A percentile compares a stretch with the other conserved stretches of the same genome.
Conservation (phyloP, 37 sponge, comb jelly and placozoan species). For the Haliclona indistincta region DNA sequence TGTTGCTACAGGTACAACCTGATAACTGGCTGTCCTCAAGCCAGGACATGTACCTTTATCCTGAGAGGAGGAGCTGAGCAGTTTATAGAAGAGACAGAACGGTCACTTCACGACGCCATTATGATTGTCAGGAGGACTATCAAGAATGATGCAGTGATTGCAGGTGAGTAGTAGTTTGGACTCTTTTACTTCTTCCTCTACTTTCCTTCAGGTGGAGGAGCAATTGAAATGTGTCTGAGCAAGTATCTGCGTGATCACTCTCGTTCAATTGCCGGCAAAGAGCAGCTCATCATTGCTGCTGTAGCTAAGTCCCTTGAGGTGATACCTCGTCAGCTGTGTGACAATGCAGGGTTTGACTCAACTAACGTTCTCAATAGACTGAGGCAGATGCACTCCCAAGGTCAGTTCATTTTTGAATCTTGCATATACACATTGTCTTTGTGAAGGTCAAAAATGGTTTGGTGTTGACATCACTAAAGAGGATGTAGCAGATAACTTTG, state of each 20-base stretch:
- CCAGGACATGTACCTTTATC: constrained; percentile 97
- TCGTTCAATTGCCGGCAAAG: constrained; percentile 92
- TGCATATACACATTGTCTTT: neutral
- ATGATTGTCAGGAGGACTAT: constrained; percentile 98
- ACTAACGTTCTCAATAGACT: constrained; percentile 95
- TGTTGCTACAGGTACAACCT: constrained; percentile 85
- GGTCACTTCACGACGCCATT: constrained; percentile 99
- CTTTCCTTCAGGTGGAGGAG: constrained; percentile 98
- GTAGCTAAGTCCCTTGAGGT: constrained; percentile 95
- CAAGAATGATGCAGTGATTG: constrained; percentile 97
- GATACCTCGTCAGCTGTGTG: constrained; percentile 97
- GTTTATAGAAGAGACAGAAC: constrained; percentile 99
- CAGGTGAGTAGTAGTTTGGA: constrained; percentile 66
- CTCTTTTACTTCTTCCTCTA: too few species aligned
- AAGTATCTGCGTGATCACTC: constrained; percentile 87
- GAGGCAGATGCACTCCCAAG: constrained; percentile 93
- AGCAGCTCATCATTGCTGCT: constrained; percentile 95
- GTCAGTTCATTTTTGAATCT: constrained; percentile 26
- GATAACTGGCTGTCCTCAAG: constrained; percentile 92
- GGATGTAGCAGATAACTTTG: constrained; percentile 95
- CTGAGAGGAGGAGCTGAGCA: constrained; percentile 98
- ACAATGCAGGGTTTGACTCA: constrained; percentile 99
- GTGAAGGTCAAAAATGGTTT: constrained; percentile 88
- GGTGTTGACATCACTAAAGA: constrained; percentile 96
- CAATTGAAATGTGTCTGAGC: constrained; percentile 99